Evolutionary conservation across 2,797 vertebrate genomes (phyloP).

Genomic region (Mormyrops boulengeri): DNA sequence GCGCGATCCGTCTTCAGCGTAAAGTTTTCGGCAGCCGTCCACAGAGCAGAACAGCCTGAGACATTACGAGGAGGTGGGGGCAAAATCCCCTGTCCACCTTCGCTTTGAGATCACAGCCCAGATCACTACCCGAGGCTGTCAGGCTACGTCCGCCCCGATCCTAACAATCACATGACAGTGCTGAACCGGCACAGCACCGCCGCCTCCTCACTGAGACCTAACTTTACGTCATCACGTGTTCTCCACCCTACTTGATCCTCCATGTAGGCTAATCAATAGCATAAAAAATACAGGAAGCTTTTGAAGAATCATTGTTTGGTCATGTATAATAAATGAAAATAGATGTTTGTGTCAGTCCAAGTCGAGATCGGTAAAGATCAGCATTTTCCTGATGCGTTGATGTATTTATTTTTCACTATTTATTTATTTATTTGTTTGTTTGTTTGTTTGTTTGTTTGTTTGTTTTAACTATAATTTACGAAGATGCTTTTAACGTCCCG

Average conservation of each 20-base stretch:
- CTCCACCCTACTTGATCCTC: not conserved
- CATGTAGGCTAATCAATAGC: not conserved
- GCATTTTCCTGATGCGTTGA: not conserved
- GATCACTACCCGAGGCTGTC: not conserved
- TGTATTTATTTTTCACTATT: not conserved
- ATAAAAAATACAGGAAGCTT: not conserved
- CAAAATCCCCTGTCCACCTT: not conserved
- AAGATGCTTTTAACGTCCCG: not conserved
- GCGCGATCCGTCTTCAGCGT: not conserved
- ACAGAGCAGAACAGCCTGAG: not conserved
- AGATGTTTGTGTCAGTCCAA: not conserved
- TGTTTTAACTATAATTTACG: not conserved
- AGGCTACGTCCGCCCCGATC: not conserved
- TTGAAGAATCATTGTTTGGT: not conserved
- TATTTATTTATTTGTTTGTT: not conserved
- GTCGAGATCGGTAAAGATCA: not conserved
- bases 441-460: not conserved
- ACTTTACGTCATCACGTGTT: not conserved
- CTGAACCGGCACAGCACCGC: not conserved
- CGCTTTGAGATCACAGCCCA: not conserved
- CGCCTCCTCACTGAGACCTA: not conserved
- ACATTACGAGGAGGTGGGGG: not conserved
- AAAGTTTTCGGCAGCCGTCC: not conserved
- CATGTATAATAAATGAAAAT: not conserved
- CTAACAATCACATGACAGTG: not conserved